Conservation (phyloP, 1,140 invertebrate species). For the Branchinecta lindahli region DNA sequence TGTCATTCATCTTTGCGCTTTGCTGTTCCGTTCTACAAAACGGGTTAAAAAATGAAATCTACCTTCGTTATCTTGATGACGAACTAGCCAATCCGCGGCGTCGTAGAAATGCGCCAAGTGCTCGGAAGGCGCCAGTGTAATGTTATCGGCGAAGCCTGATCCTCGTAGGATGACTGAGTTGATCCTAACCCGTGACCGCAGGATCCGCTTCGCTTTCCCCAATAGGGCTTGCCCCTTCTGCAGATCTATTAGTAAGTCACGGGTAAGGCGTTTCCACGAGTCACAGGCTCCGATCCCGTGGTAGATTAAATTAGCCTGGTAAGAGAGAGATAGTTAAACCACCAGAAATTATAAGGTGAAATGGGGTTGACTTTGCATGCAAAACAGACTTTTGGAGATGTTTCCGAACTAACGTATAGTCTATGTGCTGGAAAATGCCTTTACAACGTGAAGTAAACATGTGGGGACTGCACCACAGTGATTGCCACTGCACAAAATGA, state of each 20-base stretch:
- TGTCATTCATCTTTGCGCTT: too few relatives aligned
- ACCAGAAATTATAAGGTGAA: too few relatives aligned
- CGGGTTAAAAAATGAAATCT: neutral
- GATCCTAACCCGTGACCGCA: conserved; percentile 57
- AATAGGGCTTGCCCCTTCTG: conserved; percentile 58
- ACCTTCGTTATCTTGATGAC: conserved; percentile 53
- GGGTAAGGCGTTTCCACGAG: conserved; percentile 59
- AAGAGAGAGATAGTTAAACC: neutral
- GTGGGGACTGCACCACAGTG: too few relatives aligned
- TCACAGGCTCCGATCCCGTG: conserved; percentile 58
- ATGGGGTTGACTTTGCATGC: too few relatives aligned
- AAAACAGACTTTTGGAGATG: too few relatives aligned
- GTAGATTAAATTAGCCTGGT: conserved; percentile 38
- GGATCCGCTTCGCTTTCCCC: conserved; percentile 40
- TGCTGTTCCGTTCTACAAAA: too few relatives aligned
- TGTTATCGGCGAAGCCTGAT: conserved; percentile 57
- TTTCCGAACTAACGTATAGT: too few relatives aligned
- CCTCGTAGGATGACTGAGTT: conserved; percentile 51
- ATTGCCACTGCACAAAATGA: too few relatives aligned
- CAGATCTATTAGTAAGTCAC: conserved; percentile 78
- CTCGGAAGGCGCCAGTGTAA: conserved; percentile 62
- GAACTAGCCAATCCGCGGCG: conserved; percentile 82
- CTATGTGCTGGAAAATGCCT: too few relatives aligned
- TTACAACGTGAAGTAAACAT: too few relatives aligned
- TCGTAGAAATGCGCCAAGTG: conserved; percentile 80